A percentile compares a stretch with the other conserved stretches of the same genome.
These are phyloP conservation scores for Lycocerus yunnanus DNA, from an alignment of 2,888 invertebrate species.

Conservation along the genomic window DNA sequence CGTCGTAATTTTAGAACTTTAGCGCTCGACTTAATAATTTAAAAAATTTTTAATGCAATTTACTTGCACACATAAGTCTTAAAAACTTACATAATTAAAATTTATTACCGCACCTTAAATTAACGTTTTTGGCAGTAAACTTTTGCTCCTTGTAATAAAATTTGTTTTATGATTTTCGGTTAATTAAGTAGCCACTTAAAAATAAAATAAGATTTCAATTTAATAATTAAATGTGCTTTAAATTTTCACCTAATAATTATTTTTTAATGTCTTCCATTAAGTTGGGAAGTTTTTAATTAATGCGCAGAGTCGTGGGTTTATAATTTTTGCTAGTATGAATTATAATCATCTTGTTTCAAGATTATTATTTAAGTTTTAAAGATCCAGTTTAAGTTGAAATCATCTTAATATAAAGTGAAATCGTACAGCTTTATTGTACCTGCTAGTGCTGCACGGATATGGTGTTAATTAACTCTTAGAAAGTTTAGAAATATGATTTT, in stretches of 20 bases:
- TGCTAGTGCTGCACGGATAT: slow-evolving; percentile 25
- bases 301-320: neutral
- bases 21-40: slow-evolving; percentile 17
- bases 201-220: neutral
- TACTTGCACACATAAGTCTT: slow-evolving; percentile 22
- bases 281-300: neutral
- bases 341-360: neutral
- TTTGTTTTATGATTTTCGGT: neutral
- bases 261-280: slow-evolving; percentile 1
- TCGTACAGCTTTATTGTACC: slow-evolving; percentile 10
- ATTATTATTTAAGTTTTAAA: slow-evolving; percentile 1
- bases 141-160: neutral
- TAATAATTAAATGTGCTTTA: neutral
- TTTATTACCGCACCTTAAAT: neutral
- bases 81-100: slow-evolving; percentile 12
- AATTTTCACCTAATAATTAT: neutral
- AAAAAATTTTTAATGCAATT: slow-evolving; percentile 20
- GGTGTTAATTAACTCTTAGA: slow-evolving; percentile 36
- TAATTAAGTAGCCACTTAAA: neutral
- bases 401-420: neutral
- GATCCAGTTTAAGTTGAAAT: neutral
- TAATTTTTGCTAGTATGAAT: neutral
- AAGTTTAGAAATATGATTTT: slow-evolving; percentile 39
- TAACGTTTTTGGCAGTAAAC: neutral
- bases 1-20: slow-evolving; percentile 25